These are phyloP conservation scores for Antheraea pernyi DNA, from an alignment of 1,140 invertebrate species.

Conservation along the genomic window DNA sequence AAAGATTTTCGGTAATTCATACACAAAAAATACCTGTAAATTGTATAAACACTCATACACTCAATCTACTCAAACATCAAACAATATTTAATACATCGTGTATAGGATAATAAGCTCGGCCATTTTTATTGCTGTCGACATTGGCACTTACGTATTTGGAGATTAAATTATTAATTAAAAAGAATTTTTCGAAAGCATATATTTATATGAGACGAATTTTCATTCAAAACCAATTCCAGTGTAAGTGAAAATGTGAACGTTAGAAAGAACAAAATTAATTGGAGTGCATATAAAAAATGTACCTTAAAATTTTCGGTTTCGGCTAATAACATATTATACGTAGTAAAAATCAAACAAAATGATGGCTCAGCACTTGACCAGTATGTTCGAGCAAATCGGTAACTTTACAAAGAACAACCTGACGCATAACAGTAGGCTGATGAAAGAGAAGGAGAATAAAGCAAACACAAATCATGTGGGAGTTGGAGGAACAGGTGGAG, in stretches of 20 bases:
- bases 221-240: conserved; percentile 14
- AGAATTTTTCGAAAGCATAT: too few relatives aligned
- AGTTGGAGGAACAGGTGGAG: conserved; percentile 20
- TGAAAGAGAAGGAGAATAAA: conserved; percentile 66
- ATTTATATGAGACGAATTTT: conserved; percentile 33
- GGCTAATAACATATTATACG: conserved; percentile 31
- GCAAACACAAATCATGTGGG: conserved; percentile 54
- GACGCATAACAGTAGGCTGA: conserved; percentile 62
- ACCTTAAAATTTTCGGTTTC: conserved; percentile 39
- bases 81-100: too few relatives aligned
- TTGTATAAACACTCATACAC: background rate
- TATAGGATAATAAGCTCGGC: too few relatives aligned
- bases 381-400: conserved; percentile 76
- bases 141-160: too few relatives aligned
- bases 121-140: too few relatives aligned
- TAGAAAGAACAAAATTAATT: background rate
- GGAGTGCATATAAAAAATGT: conserved; percentile 27
- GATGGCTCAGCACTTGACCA: conserved; percentile 77
- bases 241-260: background rate
- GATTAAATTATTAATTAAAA: too few relatives aligned
- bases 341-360: conserved; percentile 42
- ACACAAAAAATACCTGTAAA: background rate
- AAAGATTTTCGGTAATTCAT: too few relatives aligned
- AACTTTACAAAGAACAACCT: conserved; percentile 79
- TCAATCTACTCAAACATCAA: too few relatives aligned